A percentile compares a stretch with the other conserved stretches of the same genome.
Evolutionary conservation across 2,113 vertebrate genomes (phyloP).

Genomic region (Cygnus atratus): DNA sequence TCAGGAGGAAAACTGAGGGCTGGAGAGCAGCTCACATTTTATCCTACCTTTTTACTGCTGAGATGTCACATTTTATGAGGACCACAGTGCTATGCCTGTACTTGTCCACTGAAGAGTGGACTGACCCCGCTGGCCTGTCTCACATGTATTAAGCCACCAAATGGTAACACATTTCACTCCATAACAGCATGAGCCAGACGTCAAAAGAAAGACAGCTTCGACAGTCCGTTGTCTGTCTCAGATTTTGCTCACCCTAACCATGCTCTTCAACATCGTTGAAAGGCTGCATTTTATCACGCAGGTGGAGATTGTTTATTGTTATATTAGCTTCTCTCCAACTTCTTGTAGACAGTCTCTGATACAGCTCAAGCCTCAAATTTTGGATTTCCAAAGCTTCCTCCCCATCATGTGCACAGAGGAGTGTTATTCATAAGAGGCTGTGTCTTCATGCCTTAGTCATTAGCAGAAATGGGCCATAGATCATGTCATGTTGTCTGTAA

Average conservation of each 20-base stretch:
- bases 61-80: background rate
- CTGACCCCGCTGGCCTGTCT: background rate
- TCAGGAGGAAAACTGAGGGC: background rate
- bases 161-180: background rate
- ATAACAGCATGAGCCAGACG: background rate
- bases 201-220: background rate
- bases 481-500: conserved; percentile 72
- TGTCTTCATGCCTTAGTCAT: conserved; percentile 60
- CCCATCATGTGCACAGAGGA: background rate
- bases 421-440: conserved; percentile 50
- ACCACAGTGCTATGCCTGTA: rapidly evolving
- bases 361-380: background rate
- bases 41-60: background rate
- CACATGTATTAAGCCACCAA: background rate
- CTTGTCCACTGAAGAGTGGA: background rate
- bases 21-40: background rate
- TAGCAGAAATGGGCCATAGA: conserved; percentile 74
- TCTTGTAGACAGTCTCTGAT: conserved; percentile 6
- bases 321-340: conserved; percentile 11
- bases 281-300: background rate
- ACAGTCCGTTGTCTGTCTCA: rapidly evolving
- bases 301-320: background rate
- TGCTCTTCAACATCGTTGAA: rapidly evolving
- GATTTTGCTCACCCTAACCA: background rate
- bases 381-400: conserved; percentile 31